Base-by-base conservation (phyloP, 2,113 vertebrate species). In the Pterocles orientalis region DNA sequence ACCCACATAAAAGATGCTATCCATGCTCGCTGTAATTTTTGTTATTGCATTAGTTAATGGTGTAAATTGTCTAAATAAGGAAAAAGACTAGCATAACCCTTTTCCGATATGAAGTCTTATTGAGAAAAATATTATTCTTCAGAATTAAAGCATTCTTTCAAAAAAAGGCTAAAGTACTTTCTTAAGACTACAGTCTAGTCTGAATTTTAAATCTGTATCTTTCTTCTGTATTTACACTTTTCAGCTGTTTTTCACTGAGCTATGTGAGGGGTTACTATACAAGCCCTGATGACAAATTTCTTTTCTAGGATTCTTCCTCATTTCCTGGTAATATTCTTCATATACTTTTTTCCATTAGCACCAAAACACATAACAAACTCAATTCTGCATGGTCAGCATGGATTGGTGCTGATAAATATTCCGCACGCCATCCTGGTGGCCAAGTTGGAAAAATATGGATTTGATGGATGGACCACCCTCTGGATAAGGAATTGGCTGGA, bases 261-360 rank as follows among this genome's bases (percentile, higher is more conserved):
- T 73, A 34, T 1, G 4, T 1, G 4, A 45, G 6, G 3, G 0
- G 3, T 54, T 86, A 34, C 3, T 29, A 76, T 4, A 41, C 1
- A 51, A 48, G 3, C 2, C 4, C 11, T 50, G 12, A 5, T n/a
- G 24, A 7, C 19, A 39, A 50, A 8, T 39, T 73, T 69, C 6
- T 60, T n/a, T 62, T 58, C 25, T 56, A 39, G 34, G 8, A 2
- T 61, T 85, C 25, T 90, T 78, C 34, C 17, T 45, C 24, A 79
- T 71, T 34, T 21, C 19, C 10, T 48, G 8, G 6, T 47, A 58
- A 36, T 31, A n/a, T 6, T 14, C 9, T 47, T 73, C 8, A 51
- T 19, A 26, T 21, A 69, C 4, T 28, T 76, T 12, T 24, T 62
- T 82, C 9, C 15, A 54, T 3, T 53, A 68, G 8, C 24, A 71